These are phyloP conservation scores for Tiphia femorata DNA, from an alignment of 2,888 invertebrate species.

Conservation along the genomic window DNA sequence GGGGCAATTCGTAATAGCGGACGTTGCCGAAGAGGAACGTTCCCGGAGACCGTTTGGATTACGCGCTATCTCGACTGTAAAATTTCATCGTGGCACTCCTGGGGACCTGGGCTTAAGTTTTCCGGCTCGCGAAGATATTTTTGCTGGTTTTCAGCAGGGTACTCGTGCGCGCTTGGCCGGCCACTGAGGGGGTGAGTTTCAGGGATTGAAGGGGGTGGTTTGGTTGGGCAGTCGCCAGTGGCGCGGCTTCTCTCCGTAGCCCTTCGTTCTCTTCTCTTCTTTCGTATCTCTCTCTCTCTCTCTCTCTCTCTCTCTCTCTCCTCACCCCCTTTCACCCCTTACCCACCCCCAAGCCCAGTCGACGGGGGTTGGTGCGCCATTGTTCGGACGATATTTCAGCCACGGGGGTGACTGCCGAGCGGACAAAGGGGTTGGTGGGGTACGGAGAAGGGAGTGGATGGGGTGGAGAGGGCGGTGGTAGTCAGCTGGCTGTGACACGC, in stretches of 20 bases:
- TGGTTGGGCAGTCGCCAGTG: slow-evolving; percentile 49
- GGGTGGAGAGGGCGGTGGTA: slow-evolving; percentile 51
- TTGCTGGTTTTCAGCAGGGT: slow-evolving; percentile 40
- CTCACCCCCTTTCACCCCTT: too few species aligned
- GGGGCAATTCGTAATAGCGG: too few species aligned
- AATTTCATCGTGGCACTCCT: slow-evolving; percentile 56
- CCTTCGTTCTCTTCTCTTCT: slow-evolving; percentile 28
- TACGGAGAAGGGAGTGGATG: slow-evolving; percentile 35
- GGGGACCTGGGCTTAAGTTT: slow-evolving; percentile 51
- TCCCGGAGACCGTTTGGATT: too few species aligned
- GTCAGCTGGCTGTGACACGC: slow-evolving; percentile 70
- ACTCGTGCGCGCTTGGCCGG: neutral
- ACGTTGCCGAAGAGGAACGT: too few species aligned
- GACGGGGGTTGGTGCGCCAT: slow-evolving; percentile 59
- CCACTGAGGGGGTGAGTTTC: slow-evolving; percentile 6
- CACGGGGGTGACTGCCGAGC: slow-evolving; percentile 58
- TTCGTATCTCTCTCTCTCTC: slow-evolving; percentile 31
- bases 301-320: slow-evolving; percentile 31
- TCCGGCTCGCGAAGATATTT: slow-evolving; percentile 56
- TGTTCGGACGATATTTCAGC: slow-evolving; percentile 68
- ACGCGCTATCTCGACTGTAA: slow-evolving; percentile 45
- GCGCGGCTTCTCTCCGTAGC: slow-evolving; percentile 28
- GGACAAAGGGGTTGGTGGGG: too few species aligned
- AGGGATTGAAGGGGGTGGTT: slow-evolving; percentile 16
- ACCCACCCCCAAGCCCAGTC: too few species aligned